These are phyloP conservation scores for Agapornis canus DNA, from an alignment of 2,797 vertebrate species.

Conservation along the genomic window DNA sequence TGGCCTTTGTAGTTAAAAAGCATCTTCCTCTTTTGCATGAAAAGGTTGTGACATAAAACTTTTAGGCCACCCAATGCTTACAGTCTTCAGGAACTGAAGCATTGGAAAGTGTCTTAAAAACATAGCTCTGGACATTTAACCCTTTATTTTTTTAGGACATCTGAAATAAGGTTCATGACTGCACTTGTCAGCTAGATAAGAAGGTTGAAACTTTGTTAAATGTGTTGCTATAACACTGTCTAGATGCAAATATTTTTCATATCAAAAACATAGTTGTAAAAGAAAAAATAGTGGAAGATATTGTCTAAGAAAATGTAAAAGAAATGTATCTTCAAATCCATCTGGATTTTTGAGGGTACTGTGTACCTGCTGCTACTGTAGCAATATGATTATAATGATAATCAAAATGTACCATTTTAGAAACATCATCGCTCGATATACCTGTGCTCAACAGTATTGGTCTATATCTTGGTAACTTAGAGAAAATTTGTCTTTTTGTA, in stretches of 20 bases:
- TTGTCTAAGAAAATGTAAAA: background rate
- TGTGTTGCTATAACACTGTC: background rate
- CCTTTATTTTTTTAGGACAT: background rate
- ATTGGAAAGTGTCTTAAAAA: background rate
- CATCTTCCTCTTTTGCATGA: background rate
- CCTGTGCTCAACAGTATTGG: background rate
- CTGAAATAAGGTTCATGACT: background rate
- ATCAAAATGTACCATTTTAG: background rate
- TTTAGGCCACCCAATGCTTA: background rate
- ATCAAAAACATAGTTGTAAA: background rate
- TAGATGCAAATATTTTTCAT: background rate
- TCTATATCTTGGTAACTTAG: background rate
- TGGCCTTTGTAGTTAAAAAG: background rate
- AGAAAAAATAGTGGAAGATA: background rate
- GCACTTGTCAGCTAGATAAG: background rate
- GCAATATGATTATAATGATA: background rate
- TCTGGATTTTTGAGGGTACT: background rate
- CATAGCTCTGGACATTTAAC: background rate
- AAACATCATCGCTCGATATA: background rate
- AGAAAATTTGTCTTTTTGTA: background rate
- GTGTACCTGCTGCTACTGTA: rapidly evolving
- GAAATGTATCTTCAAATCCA: background rate
- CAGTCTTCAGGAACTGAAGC: background rate
- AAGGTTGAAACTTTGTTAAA: background rate
- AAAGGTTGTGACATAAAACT: background rate